A percentile compares a stretch with the other conserved stretches of the same genome.
phyloP scores from a whole-genome alignment of 2,797 vertebrate species.

The Sciaenops ocellatus region DNA sequence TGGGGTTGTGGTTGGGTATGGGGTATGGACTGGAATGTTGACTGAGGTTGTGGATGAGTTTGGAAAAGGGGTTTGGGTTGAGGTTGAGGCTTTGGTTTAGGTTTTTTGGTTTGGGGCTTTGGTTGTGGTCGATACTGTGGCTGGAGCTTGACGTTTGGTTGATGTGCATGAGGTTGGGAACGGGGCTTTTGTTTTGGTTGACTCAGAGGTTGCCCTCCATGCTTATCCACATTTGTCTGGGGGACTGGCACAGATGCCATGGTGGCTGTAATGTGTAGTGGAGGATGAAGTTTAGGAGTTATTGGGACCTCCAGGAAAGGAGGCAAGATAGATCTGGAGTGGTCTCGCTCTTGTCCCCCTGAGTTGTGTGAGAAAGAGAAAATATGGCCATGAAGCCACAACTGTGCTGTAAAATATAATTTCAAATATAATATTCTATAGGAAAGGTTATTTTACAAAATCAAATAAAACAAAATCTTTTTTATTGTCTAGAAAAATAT shows the following conservation, averaged over 20 bases:
- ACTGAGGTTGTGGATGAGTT: not conserved
- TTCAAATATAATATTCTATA: slow-evolving; percentile 27
- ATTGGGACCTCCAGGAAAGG: slow-evolving; percentile 50
- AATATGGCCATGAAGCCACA: slow-evolving; percentile 71
- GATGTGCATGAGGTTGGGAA: slow-evolving; percentile 18
- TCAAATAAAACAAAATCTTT: slow-evolving; percentile 13
- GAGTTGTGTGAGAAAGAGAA: slow-evolving; percentile 72
- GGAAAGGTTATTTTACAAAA: slow-evolving; percentile 29
- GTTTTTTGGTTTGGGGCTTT: not conserved
- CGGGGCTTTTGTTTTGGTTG: slow-evolving; percentile 23
- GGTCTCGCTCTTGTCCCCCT: slow-evolving; percentile 67
- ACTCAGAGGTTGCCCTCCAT: slow-evolving; percentile 22
- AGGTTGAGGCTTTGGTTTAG: not conserved
- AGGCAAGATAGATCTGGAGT: slow-evolving; percentile 67
- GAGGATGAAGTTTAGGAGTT: slow-evolving; percentile 42
- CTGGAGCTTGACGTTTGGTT: slow-evolving; percentile 1
- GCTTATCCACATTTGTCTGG: slow-evolving; percentile 54
- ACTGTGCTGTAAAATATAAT: slow-evolving; percentile 45
- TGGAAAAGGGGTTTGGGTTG: not conserved
- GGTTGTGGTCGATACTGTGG: not conserved
- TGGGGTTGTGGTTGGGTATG: slow-evolving; percentile 1
- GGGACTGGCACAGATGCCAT: slow-evolving; percentile 29
- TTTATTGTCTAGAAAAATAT: slow-evolving; percentile 38
- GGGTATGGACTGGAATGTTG: not conserved
- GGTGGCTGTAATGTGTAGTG: slow-evolving; percentile 52